Evolutionary conservation across 2,888 invertebrate species (phyloP), one percentile per base, ranked within the genome.

Genomic region (Acrobeloides nanus): DNA sequence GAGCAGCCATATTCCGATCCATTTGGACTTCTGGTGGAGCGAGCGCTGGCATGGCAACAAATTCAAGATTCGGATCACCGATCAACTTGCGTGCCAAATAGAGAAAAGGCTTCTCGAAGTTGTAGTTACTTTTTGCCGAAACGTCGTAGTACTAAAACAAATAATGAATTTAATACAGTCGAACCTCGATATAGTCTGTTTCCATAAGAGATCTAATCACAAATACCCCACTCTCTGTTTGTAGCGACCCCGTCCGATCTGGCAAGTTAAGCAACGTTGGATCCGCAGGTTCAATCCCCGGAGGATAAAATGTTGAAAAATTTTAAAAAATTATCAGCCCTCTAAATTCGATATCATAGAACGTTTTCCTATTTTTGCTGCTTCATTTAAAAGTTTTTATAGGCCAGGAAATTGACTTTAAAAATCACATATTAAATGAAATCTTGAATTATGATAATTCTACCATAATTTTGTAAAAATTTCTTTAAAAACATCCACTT

Each of bases 51-150:
- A 90, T 93, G 42, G 90, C 93, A 38, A 93, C 93, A 77, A 99
- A 97, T 77, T 97, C 95, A 51, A 97, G 79, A 79, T 99, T 95
- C 49, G 95, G 89, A 79, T 99, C 97, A 59, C 97, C 97, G 72
- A 95, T 89, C 72, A 97, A 79, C 77, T 99, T 97, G 64, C 95
- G 41, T 24, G 64, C 61, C 75, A 97, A 79, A 92, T 95, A 99
- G 63, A 97, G 81, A 84, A 99, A 97, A 21, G 97, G 97, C 77
- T 99, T 97, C 76, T 97, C 97, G 70, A 97, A 99, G 81, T 97
- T 99, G 82, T 99, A 99, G 80, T 99, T 97, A 68, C 90, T 90
- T 78, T 99, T 99, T 32, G 97, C 97, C 66, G 92, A 93, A 76
- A 99, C 95, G 76, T 99, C 97, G 75, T 99, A 99, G 82, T 99